Evolutionary conservation across 2,113 vertebrate genomes (phyloP).

Genomic region (Thalassoma bifasciatum): DNA sequence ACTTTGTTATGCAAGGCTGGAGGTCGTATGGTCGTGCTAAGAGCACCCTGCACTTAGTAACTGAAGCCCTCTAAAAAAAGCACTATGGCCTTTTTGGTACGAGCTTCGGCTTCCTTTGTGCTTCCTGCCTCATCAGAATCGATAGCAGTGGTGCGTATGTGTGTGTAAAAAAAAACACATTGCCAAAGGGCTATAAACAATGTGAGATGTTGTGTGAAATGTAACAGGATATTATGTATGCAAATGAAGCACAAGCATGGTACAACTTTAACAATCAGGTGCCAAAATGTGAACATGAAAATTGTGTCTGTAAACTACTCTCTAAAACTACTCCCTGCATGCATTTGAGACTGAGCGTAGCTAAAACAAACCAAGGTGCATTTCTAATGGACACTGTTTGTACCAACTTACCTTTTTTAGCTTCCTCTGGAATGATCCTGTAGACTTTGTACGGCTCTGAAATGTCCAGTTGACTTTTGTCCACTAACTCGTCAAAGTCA

Average conservation of each 20-base stretch:
- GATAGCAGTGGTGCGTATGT: slow-evolving; percentile 56
- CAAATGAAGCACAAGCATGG: background rate
- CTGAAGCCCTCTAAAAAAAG: slow-evolving; percentile 85
- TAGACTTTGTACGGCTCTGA: slow-evolving; percentile 99
- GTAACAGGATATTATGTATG: background rate
- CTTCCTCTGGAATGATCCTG: slow-evolving; percentile 95
- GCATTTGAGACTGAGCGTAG: background rate
- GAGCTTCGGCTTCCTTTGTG: slow-evolving; percentile 83
- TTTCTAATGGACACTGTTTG: background rate
- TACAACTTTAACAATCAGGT: background rate
- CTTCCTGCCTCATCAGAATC: slow-evolving; percentile 81
- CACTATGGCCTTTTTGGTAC: slow-evolving; percentile 75
- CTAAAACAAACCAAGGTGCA: background rate
- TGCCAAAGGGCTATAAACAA: slow-evolving; percentile 44
- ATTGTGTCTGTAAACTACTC: no score
- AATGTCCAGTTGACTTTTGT: slow-evolving; percentile 96
- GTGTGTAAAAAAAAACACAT: slow-evolving; percentile 33
- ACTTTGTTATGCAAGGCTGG: slow-evolving; percentile 64
- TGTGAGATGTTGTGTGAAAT: slow-evolving; percentile 31
- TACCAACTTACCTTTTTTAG: slow-evolving; percentile 89
- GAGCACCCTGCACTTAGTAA: slow-evolving; percentile 74
- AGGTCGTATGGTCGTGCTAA: slow-evolving; percentile 49
- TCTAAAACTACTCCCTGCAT: no score
- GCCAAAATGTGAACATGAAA: background rate
- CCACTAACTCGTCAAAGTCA: slow-evolving; percentile 97